These are phyloP conservation scores for Listronotus bonariensis DNA, from an alignment of 1,140 invertebrate species.

Conservation along the genomic window DNA sequence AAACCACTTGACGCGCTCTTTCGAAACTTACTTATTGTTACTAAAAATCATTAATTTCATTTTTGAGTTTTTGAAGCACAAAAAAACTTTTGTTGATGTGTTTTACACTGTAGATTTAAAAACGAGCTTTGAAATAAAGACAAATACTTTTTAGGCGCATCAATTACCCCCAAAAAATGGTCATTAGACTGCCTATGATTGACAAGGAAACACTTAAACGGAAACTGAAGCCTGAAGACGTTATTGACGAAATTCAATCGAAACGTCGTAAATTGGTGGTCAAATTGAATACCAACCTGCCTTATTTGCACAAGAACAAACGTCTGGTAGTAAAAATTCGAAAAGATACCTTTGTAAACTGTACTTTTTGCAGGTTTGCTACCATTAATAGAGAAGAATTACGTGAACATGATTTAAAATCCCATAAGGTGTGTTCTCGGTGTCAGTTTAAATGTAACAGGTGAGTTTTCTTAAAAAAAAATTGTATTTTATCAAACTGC, in stretches of 20 bases:
- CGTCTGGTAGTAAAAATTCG: not conserved
- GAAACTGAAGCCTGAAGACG: not conserved
- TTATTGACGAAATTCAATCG: conserved; percentile 3
- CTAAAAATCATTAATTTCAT: too few relatives aligned
- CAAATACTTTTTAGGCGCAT: too few relatives aligned
- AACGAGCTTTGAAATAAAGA: too few relatives aligned
- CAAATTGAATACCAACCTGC: not conserved
- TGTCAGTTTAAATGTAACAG: not conserved
- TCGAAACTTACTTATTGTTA: too few relatives aligned
- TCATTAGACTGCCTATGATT: not conserved
- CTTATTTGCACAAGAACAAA: conserved; percentile 5
- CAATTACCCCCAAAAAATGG: not conserved
- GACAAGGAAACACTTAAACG: conserved; percentile 2
- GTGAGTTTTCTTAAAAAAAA: not conserved
- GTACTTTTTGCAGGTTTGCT: not conserved
- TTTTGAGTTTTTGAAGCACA: too few relatives aligned
- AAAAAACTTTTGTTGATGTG: too few relatives aligned
- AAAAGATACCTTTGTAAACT: not conserved
- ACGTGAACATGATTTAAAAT: not conserved
- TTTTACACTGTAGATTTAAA: too few relatives aligned
- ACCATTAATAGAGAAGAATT: not conserved
- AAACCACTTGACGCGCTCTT: too few relatives aligned
- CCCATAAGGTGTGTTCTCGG: not conserved
- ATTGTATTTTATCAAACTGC: too few relatives aligned
- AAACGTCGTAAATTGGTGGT: not conserved